These are phyloP conservation scores for Caenorhabditis afra DNA, from an alignment of 2,888 invertebrate genomes.

Conservation along the genomic window DNA sequence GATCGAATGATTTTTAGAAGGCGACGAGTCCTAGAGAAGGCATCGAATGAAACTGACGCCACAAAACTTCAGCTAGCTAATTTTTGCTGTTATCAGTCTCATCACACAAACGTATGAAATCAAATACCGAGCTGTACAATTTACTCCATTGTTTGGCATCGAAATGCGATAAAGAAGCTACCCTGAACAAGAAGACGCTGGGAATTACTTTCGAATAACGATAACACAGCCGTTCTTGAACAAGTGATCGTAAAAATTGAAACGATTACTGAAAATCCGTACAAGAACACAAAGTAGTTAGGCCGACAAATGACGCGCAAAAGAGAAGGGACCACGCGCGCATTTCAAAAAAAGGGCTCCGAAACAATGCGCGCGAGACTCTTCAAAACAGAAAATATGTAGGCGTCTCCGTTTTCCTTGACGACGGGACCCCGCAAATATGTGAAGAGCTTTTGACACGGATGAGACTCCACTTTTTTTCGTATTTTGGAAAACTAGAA, in stretches of 20 bases:
- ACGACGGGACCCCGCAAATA: conserved; percentile 33
- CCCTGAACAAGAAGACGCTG: conserved; percentile 7
- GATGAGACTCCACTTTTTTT: conserved; percentile 13
- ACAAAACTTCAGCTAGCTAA: conserved; percentile 30
- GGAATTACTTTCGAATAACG: neutral
- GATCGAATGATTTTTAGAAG: conserved; percentile 7
- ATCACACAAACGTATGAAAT: conserved; percentile 20
- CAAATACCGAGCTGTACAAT: conserved; percentile 37
- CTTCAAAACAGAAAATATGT: conserved; percentile 36
- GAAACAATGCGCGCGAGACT: conserved; percentile 26
- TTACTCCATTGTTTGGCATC: conserved; percentile 40
- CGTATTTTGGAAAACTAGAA: neutral
- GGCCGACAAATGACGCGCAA: neutral
- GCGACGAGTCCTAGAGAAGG: too few species aligned
- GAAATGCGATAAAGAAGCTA: conserved; percentile 20
- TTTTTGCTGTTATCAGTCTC: conserved; percentile 47
- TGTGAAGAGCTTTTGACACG: conserved; percentile 4
- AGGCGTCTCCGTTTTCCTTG: conserved; percentile 45
- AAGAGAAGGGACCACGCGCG: conserved; percentile 12
- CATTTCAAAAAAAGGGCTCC: conserved; percentile 7
- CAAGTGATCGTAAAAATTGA: neutral
- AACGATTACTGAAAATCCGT: neutral
- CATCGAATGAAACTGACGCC: conserved; percentile 21
- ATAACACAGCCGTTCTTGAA: neutral
- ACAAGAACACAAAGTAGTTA: neutral